Evolutionary conservation across 2,113 vertebrate species (phyloP).

Genomic region (Corythaixoides concolor): DNA sequence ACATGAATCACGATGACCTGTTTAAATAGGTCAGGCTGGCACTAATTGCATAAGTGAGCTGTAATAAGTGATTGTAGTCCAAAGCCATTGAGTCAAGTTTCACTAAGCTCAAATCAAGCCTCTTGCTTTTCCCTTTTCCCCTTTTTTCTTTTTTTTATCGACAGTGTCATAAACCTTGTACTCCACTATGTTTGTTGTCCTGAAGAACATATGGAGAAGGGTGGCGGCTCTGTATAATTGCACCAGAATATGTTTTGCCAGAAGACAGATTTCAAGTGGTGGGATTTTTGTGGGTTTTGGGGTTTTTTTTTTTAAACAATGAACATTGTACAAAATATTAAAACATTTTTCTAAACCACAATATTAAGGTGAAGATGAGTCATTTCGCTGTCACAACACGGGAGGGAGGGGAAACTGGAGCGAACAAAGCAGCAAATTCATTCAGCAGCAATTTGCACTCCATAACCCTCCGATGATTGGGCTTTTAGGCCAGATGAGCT

Average conservation of each 20-base stretch:
- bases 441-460: constrained; percentile 18
- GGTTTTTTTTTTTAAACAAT: neutral
- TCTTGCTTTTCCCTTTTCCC: neutral
- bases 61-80: neutral
- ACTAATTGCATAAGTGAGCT: neutral
- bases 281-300: neutral
- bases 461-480: neutral
- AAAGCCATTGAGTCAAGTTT: neutral
- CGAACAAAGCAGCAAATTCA: neutral
- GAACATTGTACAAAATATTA: neutral
- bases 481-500: constrained; percentile 24
- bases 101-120: neutral
- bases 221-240: neutral
- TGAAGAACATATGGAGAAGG: neutral
- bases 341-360: neutral
- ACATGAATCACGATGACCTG: fast-evolving
- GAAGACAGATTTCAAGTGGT: neutral
- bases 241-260: neutral
- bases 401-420: neutral
- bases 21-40: neutral
- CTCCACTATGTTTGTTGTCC: neutral
- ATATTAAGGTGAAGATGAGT: constrained; percentile 10
- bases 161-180: neutral
- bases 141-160: too few species aligned
- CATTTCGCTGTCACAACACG: neutral